A percentile compares a stretch with the other conserved stretches of the same genome.
These are phyloP conservation scores for Sander lucioperca DNA, from an alignment of 2,113 vertebrate genomes.

Conservation along the genomic window DNA sequence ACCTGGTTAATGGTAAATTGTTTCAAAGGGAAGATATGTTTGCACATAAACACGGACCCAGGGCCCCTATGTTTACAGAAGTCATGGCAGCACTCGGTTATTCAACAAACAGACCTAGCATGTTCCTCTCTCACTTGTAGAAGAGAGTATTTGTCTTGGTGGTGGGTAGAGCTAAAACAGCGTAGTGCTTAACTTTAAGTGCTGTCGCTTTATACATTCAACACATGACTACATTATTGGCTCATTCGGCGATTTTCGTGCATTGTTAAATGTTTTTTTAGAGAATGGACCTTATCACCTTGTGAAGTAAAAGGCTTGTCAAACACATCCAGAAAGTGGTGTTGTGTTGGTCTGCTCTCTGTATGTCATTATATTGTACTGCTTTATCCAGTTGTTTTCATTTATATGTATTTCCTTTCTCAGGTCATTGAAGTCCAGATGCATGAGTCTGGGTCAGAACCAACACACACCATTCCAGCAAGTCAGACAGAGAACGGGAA, in stretches of 20 bases:
- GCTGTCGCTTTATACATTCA: conserved; percentile 3
- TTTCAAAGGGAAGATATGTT: conserved; percentile 99
- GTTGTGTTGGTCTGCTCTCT: conserved; percentile 4
- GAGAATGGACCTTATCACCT: conserved; percentile 9
- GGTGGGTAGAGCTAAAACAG: conserved; percentile 53
- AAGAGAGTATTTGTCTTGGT: conserved; percentile 77
- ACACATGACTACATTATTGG: neutral
- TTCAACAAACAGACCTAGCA: conserved; percentile 93
- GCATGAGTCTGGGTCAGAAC: conserved; percentile 86
- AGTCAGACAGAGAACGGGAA: conserved; percentile 76
- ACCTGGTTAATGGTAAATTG: conserved; percentile 99
- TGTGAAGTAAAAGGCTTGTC: neutral
- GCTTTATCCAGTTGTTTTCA: conserved; percentile 14
- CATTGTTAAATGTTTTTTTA: neutral
- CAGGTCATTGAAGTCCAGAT: conserved; percentile 83
- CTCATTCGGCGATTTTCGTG: neutral
- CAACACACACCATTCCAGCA: conserved; percentile 79
- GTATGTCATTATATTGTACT: neutral
- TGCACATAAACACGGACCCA: conserved; percentile 98
- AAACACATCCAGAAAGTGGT: neutral
- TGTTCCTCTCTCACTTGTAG: conserved; percentile 84
- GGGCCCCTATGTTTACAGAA: conserved; percentile 98
- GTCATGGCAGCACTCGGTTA: conserved; percentile 97
- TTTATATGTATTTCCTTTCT: conserved; percentile 34
- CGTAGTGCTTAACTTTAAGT: conserved; percentile 45